Conservation (phyloP, 2,113 vertebrate genomes). For the Haliaeetus leucogaster region DNA sequence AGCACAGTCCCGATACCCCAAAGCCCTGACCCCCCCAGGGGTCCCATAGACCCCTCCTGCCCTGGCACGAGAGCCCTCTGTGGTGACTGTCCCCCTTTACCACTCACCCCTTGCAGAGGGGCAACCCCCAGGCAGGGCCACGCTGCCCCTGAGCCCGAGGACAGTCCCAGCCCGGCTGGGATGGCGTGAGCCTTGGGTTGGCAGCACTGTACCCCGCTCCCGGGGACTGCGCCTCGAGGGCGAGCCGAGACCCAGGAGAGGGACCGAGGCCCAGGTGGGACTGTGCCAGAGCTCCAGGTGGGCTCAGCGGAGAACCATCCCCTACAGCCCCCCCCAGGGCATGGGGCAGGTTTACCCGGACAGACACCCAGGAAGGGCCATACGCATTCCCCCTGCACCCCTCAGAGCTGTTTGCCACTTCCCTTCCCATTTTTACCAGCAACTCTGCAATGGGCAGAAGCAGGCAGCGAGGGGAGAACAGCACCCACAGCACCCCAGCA, state of each 20-base stretch:
- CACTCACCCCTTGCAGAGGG: background rate
- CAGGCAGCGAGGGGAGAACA: background rate
- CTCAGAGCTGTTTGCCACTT: too few relatives aligned
- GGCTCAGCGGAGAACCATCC: too few relatives aligned
- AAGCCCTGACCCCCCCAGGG: too few relatives aligned
- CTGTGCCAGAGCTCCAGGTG: background rate
- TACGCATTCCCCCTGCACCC: too few relatives aligned
- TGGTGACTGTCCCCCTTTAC: background rate
- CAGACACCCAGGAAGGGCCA: too few relatives aligned
- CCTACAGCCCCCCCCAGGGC: too few relatives aligned
- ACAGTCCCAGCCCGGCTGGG: too few relatives aligned
- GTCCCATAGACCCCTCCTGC: background rate
- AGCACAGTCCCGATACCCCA: too few relatives aligned
- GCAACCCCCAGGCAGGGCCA: background rate
- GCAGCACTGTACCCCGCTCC: too few relatives aligned
- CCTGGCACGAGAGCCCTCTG: background rate
- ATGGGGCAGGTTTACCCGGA: too few relatives aligned
- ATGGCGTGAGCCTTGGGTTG: too few relatives aligned
- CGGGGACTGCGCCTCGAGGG: background rate
- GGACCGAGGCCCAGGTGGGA: background rate
- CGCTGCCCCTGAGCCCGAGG: too few relatives aligned
- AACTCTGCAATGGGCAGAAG: background rate
- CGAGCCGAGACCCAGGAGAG: background rate
- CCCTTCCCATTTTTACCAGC: background rate
- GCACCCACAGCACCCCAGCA: background rate